These are phyloP conservation scores for Limenitis camilla DNA, from an alignment of 2,888 invertebrate species.

Conservation along the genomic window DNA sequence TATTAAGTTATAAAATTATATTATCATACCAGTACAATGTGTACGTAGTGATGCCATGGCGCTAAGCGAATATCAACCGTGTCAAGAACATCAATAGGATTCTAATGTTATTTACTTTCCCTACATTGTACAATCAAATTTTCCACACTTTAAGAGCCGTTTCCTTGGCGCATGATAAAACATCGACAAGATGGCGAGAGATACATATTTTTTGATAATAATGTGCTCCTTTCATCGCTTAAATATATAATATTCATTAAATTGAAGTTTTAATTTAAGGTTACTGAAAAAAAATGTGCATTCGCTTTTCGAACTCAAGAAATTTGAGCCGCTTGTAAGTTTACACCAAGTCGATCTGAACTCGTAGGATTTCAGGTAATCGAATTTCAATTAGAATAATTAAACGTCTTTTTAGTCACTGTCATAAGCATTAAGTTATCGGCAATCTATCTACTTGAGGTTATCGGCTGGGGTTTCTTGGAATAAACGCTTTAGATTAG, in stretches of 20 bases:
- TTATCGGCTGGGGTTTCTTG: too few species aligned
- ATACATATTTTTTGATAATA: constrained; percentile 12
- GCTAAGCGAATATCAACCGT: constrained; percentile 3
- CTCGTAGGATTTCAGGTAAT: constrained; percentile 22
- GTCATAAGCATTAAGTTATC: background rate
- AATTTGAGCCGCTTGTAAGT: constrained; percentile 19
- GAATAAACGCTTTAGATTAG: too few species aligned
- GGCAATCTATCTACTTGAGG: too few species aligned
- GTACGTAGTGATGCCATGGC: background rate
- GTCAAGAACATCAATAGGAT: constrained; percentile 7
- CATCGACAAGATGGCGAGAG: constrained; percentile 50
- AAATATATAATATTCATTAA: background rate
- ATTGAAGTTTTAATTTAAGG: background rate
- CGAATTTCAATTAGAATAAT: constrained; percentile 3
- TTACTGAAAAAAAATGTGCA: background rate
- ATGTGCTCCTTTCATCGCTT: constrained; percentile 6
- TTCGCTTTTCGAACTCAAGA: constrained; percentile 1
- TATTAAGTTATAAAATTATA: constrained; percentile 15
- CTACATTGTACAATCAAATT: constrained; percentile 23
- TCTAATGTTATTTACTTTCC: constrained; percentile 8
- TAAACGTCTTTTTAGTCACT: background rate
- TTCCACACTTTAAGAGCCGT: constrained; percentile 26
- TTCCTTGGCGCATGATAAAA: constrained; percentile 33
- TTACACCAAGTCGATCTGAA: constrained; percentile 18
- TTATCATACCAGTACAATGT: constrained; percentile 8